A percentile compares a stretch with the other conserved stretches of the same genome.
Conservation (phyloP, 2,113 vertebrate genomes). For the Cygnus buccinator region DNA sequence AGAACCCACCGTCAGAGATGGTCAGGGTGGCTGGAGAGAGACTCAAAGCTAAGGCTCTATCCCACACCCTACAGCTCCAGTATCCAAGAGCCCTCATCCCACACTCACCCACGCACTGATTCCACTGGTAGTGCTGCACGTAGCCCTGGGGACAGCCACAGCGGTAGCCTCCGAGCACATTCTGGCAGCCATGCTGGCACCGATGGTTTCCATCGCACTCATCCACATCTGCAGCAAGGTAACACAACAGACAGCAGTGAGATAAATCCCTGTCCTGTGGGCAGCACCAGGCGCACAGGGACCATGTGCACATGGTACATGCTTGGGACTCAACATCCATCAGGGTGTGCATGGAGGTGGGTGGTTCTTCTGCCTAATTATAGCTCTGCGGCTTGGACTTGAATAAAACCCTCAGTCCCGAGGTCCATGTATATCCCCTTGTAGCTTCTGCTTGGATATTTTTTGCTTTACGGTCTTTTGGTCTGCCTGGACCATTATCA, state of each 20-base stretch:
- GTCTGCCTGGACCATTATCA: not conserved
- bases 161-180: constrained; percentile 90
- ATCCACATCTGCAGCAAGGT: constrained; percentile 82
- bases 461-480: not conserved
- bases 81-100: not conserved
- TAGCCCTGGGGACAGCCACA: constrained; percentile 94
- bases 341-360: not conserved
- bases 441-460: not conserved
- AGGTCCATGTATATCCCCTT: not conserved
- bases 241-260: not conserved
- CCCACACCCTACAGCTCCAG: not conserved
- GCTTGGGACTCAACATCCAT: not conserved
- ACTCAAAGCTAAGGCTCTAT: not conserved
- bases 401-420: not conserved
- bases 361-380: not conserved
- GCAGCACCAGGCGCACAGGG: not conserved
- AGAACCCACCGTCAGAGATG: not conserved
- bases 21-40: not conserved
- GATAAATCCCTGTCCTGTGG: not conserved
- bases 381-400: not conserved
- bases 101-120: constrained; percentile 93
- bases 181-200: constrained; percentile 93
- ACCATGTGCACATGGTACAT: accelerated
- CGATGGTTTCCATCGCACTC: constrained; percentile 90
- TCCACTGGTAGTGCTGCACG: constrained; percentile 95